These are phyloP conservation scores for Apodemus speciosus DNA, from an alignment of 2,113 vertebrate genomes.

Conservation along the genomic window DNA sequence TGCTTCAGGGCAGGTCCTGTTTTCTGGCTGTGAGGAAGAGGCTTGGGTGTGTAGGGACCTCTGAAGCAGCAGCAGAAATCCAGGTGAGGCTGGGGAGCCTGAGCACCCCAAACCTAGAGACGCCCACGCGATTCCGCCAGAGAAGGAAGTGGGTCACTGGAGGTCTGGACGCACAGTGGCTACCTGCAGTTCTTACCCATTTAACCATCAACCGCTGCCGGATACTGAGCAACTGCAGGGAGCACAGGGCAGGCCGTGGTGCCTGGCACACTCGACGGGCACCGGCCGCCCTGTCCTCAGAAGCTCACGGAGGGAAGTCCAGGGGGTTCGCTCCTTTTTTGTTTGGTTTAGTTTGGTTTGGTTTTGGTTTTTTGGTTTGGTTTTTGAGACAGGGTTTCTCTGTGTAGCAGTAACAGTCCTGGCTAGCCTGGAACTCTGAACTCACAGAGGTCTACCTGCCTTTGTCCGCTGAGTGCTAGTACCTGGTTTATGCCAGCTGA, in stretches of 20 bases:
- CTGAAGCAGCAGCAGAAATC: background rate
- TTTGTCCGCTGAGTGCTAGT: background rate
- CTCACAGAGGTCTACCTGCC: background rate
- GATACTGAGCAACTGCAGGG: background rate
- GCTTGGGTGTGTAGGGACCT: background rate
- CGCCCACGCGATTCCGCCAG: background rate
- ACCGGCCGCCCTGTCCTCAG: conserved; percentile 3
- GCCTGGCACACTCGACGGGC: background rate
- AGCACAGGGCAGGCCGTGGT: background rate
- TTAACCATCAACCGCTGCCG: conserved; percentile 56
- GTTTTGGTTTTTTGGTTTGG: no score
- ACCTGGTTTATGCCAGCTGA: background rate
- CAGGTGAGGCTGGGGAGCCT: background rate
- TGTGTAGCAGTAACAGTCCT: background rate
- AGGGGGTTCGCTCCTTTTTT: no score
- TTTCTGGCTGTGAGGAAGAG: background rate
- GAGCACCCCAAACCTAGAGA: no score
- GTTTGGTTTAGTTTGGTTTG: no score
- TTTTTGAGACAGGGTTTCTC: background rate
- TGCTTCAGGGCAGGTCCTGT: background rate
- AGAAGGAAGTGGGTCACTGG: conserved; percentile 2
- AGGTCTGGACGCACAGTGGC: background rate
- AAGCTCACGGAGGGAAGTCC: background rate
- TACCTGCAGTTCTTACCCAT: background rate
- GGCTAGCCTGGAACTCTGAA: background rate